A percentile compares a stretch with the other conserved stretches of the same genome.
These are phyloP conservation scores for Abramis brama DNA, from an alignment of 2,113 vertebrate species.

Conservation along the genomic window DNA sequence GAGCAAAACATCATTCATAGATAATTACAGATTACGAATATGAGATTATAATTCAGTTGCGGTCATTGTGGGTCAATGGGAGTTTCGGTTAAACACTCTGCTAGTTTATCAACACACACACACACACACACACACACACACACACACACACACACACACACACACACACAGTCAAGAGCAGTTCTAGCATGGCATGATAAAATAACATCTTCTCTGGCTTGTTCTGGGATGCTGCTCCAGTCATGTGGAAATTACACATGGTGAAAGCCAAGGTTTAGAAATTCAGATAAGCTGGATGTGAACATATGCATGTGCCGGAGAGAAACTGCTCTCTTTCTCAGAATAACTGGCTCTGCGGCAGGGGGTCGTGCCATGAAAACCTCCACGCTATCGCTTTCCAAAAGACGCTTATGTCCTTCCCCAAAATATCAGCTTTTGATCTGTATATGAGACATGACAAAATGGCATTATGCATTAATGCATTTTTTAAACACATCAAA, in stretches of 20 bases:
- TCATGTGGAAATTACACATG: constrained; percentile 40
- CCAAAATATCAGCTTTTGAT: not conserved
- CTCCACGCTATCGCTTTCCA: not conserved
- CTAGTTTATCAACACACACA: not conserved
- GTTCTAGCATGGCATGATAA: not conserved
- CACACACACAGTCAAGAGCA: not conserved
- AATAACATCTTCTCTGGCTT: constrained; percentile 10
- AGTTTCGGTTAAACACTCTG: too few relatives aligned
- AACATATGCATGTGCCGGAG: not conserved
- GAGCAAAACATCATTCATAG: too few relatives aligned
- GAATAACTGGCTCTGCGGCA: not conserved
- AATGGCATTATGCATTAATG: not conserved
- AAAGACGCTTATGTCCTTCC: not conserved
- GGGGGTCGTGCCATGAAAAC: not conserved
- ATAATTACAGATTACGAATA: too few relatives aligned
- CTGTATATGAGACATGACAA: not conserved
- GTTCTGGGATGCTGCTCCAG: constrained; percentile 21
- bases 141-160: constrained; percentile 4
- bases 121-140: constrained; percentile 20
- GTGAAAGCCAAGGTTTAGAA: constrained; percentile 40
- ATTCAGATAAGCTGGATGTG: constrained; percentile 24
- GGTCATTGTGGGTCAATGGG: too few relatives aligned
- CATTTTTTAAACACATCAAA: not conserved
- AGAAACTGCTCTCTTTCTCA: constrained; percentile 3
- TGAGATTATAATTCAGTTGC: too few relatives aligned